phyloP scores from a whole-genome alignment of 2,888 invertebrate genomes.

The Uropetala carovei region DNA sequence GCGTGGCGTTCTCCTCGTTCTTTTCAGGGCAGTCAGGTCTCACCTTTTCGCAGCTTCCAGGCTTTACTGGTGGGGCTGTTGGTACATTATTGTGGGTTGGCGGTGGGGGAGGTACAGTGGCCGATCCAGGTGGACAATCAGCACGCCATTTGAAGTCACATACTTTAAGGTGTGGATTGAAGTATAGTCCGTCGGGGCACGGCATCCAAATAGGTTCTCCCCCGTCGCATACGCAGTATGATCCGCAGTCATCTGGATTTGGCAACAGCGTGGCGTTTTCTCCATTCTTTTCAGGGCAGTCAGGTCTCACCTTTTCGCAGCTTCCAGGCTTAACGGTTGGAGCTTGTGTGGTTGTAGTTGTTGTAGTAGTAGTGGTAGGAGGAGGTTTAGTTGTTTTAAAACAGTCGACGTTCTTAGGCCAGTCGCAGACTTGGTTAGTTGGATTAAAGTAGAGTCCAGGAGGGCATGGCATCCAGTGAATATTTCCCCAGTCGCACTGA shows the following conservation, averaged over 20 bases:
- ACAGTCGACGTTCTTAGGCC: background rate
- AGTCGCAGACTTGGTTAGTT: constrained; percentile 44
- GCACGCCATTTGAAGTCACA: constrained; percentile 26
- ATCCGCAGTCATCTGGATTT: constrained; percentile 45
- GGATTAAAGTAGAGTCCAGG: constrained; percentile 48
- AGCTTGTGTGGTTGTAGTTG: background rate
- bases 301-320: background rate
- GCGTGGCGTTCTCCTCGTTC: constrained; percentile 9
- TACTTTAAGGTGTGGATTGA: constrained; percentile 35
- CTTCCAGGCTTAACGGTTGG: background rate
- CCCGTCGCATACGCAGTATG: constrained; percentile 37
- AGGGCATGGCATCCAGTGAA: constrained; percentile 12
- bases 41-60: background rate
- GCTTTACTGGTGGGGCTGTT: background rate
- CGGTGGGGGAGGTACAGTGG: background rate
- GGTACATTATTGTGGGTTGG: too few relatives aligned
- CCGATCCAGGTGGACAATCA: background rate
- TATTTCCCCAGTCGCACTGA: constrained; percentile 42
- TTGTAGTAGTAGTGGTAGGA: background rate
- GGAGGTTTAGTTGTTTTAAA: background rate
- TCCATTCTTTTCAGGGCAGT: background rate
- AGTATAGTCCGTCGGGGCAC: constrained; percentile 11
- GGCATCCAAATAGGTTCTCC: background rate
- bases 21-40: background rate
- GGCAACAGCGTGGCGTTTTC: constrained; percentile 18